Evolutionary conservation across 2,113 vertebrate species (phyloP), one percentile per base, ranked within the genome.

Genomic region (Coturnix japonica): DNA sequence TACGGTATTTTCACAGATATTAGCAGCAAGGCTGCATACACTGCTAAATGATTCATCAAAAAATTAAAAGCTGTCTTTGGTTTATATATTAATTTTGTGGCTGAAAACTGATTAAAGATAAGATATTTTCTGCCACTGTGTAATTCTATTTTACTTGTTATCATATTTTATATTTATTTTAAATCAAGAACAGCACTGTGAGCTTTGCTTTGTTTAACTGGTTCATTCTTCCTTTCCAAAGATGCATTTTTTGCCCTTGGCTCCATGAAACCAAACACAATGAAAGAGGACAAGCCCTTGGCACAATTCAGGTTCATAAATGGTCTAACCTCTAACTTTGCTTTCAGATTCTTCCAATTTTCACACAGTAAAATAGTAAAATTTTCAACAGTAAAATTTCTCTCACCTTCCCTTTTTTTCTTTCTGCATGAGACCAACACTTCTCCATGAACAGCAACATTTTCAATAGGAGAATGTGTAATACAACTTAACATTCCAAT

Each of bases 71-170:
- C 26, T 90, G 28, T 41, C 73, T 79, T 84, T 89, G 70, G 39
- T 53, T 89, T 59, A 22, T 35, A 10, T n/a, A 67, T 77, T 57
- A 81, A 71, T 56, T 76, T 35, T 84, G 19, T 28, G 65, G 41
- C 77, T 79, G 75, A 80, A 80, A 96, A 81, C 8, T 46, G 88
- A 90, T 66, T 82, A 79, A 69, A 87, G 44, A 72, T 46, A 18
- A 72, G 16, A 15, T 78, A 81, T 26, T 75, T 73, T 85, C 76
- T 57, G 47, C n/a, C 25, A 66, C 57, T 33, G 6, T 37, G 4
- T 33, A 87, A 81, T 81, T 90, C 66, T 72, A 13, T 81, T 89
- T 92, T 72, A 84, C 49, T 61, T 47, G 26, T 61, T 57, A 75
- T 6, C 37, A 88, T 22, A 51, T 41, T 41, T 41, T 41, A 12